These are phyloP conservation scores for Tromatobia lineatoria DNA, from an alignment of 2,888 invertebrate genomes.

Conservation along the genomic window DNA sequence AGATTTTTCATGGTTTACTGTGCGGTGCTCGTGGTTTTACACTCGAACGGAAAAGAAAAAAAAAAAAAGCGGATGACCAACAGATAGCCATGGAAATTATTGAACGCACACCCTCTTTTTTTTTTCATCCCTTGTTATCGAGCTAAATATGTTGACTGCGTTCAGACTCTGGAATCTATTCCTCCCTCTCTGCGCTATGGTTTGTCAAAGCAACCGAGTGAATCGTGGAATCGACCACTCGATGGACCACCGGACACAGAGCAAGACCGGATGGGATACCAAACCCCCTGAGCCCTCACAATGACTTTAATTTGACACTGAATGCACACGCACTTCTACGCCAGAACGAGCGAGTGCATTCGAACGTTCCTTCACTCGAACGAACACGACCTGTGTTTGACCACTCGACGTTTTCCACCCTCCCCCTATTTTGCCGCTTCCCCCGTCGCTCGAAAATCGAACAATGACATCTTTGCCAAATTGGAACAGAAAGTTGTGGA, in stretches of 20 bases:
- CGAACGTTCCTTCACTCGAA: conserved; percentile 50
- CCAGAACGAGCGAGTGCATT: conserved; percentile 34
- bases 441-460: conserved; percentile 7
- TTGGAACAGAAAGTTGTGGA: neutral
- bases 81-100: conserved; percentile 17
- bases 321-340: conserved; percentile 46
- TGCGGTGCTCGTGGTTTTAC: conserved; percentile 41
- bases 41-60: conserved; percentile 24
- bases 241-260: conserved; percentile 53
- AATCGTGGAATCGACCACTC: conserved; percentile 56
- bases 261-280: conserved; percentile 6
- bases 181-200: neutral
- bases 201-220: conserved; percentile 48
- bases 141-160: conserved; percentile 23
- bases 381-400: conserved; percentile 53
- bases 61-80: conserved; percentile 9
- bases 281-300: conserved; percentile 36
- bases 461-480: conserved; percentile 4
- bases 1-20: conserved; percentile 22
- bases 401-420: conserved; percentile 46
- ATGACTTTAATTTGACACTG: conserved; percentile 67
- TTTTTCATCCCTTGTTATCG: conserved; percentile 12
- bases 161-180: conserved; percentile 16
- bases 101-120: conserved; percentile 16
- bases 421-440: neutral